Evolutionary conservation across 53 echinoderm and acorn worm species (phyloP).

Genomic region (Apostichopus leukothele): DNA sequence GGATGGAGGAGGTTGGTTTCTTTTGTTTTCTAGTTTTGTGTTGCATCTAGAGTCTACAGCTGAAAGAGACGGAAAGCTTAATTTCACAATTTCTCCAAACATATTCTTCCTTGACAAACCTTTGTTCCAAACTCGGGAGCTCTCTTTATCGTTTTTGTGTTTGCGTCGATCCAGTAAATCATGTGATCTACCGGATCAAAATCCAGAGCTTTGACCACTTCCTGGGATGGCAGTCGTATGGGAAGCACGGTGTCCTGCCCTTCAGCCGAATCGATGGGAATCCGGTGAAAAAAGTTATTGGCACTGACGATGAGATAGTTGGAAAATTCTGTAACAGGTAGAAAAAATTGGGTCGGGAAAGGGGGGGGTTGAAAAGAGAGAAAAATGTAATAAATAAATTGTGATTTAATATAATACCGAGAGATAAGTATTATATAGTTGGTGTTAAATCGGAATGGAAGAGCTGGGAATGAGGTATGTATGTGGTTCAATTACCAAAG

Average conservation of each 20-base stretch:
- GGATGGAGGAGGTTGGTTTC: too few species aligned
- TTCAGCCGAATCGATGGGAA: conserved; percentile 4
- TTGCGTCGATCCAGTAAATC: conserved; percentile 80
- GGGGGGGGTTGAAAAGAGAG: not conserved
- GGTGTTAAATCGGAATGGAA: too few species aligned
- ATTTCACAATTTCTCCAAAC: too few species aligned
- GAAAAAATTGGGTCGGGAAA: not conserved
- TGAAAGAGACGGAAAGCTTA: too few species aligned
- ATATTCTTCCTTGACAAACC: conserved; percentile 40
- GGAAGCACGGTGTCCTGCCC: conserved; percentile 78
- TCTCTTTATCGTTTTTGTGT: conserved; percentile 67
- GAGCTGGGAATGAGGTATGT: too few species aligned
- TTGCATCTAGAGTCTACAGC: too few species aligned
- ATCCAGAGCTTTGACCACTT: conserved; percentile 72
- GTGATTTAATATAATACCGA: too few species aligned
- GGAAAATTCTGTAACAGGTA: conserved; percentile 23
- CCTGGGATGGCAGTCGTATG: conserved; percentile 49
- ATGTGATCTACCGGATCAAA: conserved; percentile 67
- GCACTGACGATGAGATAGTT: conserved; percentile 34
- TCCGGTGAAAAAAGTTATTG: conserved; percentile 30
- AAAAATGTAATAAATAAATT: too few species aligned
- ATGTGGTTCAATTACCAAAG: too few species aligned
- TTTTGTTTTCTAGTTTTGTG: too few species aligned
- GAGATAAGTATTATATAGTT: too few species aligned
- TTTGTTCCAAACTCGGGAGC: conserved; percentile 64